These are phyloP conservation scores for Caenorhabditis inopinata DNA, from an alignment of 1,140 invertebrate species.

Conservation along the genomic window DNA sequence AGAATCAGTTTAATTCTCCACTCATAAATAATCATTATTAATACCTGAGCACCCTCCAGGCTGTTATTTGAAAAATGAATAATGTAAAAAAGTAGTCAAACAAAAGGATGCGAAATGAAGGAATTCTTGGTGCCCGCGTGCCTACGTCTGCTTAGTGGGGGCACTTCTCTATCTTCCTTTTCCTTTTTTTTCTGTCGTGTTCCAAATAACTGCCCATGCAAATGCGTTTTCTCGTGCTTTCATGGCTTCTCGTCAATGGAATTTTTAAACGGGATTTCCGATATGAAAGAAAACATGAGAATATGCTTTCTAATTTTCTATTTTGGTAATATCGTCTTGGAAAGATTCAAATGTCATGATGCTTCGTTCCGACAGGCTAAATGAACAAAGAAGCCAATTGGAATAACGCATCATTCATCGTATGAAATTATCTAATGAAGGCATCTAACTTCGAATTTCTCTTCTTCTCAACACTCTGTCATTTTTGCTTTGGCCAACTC, in stretches of 20 bases:
- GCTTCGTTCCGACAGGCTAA: neutral
- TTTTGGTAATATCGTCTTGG: neutral
- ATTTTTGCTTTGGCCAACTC: neutral
- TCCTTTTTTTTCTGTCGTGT: conserved; percentile 13
- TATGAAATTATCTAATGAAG: neutral
- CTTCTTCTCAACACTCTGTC: too few species aligned
- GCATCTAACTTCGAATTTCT: neutral
- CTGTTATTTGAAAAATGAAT: neutral
- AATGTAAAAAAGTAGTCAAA: neutral
- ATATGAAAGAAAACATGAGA: neutral
- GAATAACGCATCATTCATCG: conserved; percentile 8
- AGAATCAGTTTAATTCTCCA: too few species aligned
- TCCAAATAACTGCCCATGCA: conserved; percentile 25
- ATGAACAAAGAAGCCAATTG: neutral
- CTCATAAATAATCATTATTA: too few species aligned
- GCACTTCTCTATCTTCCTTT: conserved; percentile 17
- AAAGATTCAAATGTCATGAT: neutral
- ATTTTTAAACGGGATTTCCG: neutral
- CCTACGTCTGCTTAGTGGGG: conserved; percentile 13
- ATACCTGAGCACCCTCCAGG: neutral
- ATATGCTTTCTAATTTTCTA: neutral
- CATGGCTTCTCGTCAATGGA: neutral
- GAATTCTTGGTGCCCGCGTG: neutral
- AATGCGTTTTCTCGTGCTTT: conserved; percentile 1
- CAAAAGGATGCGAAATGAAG: neutral